Percentiles rank a stretch among this genome's conserved stretches.
Evolutionary conservation across 2,797 vertebrate species (phyloP).

Genomic region (Champsocephalus gunnari): DNA sequence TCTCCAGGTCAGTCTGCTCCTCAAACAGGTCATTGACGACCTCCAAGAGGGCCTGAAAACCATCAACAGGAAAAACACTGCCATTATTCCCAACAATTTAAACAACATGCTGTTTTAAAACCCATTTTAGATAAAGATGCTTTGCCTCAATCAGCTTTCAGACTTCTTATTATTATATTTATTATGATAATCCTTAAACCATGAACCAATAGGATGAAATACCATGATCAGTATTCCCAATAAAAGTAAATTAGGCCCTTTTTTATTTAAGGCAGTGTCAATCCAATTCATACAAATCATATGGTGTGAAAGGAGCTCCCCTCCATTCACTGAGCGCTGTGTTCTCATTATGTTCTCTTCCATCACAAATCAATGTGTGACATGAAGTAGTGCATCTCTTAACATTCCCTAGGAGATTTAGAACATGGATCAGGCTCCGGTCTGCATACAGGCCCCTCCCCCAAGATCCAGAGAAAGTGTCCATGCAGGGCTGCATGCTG

Average conservation of each 20-base stretch:
- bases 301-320: conserved; percentile 52
- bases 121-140: conserved; percentile 47
- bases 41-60: conserved; percentile 92
- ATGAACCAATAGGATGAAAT: conserved; percentile 58
- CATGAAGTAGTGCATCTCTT: conserved; percentile 76
- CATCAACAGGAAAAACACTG: conserved; percentile 44
- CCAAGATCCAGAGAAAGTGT: conserved; percentile 57
- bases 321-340: conserved; percentile 56
- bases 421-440: conserved; percentile 41
- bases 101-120: conserved; percentile 17
- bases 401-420: conserved; percentile 72
- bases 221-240: conserved; percentile 56
- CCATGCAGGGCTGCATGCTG: conserved; percentile 63
- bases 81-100: conserved; percentile 26
- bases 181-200: conserved; percentile 30
- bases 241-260: conserved; percentile 72
- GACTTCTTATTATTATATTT: conserved; percentile 26
- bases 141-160: conserved; percentile 51
- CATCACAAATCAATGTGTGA: conserved; percentile 78
- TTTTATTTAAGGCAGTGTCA: conserved; percentile 64
- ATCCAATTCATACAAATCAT: conserved; percentile 69
- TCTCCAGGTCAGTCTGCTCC: conserved; percentile 99
- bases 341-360: conserved; percentile 72
- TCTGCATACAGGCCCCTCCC: conserved; percentile 61
- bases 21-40: conserved; percentile 99